phyloP scores from a whole-genome alignment of 2,888 invertebrate genomes.

The Achlya flavicornis region DNA sequence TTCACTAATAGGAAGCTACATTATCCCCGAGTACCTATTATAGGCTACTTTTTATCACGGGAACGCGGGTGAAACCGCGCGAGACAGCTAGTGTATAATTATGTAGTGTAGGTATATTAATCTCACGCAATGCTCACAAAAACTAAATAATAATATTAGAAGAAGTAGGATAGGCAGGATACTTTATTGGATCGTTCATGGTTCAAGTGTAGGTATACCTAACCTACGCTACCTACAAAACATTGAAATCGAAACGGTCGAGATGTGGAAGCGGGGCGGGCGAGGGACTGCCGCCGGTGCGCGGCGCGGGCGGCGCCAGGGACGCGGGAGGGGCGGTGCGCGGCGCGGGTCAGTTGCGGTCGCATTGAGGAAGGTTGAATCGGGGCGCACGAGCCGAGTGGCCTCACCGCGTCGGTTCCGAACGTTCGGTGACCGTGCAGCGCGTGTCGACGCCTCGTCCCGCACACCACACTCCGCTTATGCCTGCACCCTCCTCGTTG shows the following conservation, averaged over 20 bases:
- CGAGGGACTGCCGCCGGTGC: slow-evolving; percentile 16
- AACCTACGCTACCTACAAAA: background rate
- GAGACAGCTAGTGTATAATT: too few species aligned
- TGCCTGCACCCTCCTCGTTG: slow-evolving; percentile 50
- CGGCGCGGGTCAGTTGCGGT: slow-evolving; percentile 81
- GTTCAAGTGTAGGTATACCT: background rate
- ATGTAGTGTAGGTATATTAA: too few species aligned
- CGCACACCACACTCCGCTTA: slow-evolving; percentile 51
- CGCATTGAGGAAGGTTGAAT: slow-evolving; percentile 84
- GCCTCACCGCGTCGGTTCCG: slow-evolving; percentile 75
- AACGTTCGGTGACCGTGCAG: slow-evolving; percentile 80
- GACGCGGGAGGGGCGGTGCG: slow-evolving; percentile 20
- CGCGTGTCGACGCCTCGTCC: slow-evolving; percentile 81
- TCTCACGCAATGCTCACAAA: too few species aligned
- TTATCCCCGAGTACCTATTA: too few species aligned
- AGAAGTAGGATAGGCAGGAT: too few species aligned
- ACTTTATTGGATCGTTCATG: too few species aligned
- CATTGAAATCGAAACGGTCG: slow-evolving; percentile 11
- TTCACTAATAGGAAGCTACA: too few species aligned
- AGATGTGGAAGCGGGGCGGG: slow-evolving; percentile 20
- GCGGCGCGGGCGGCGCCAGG: slow-evolving; percentile 20
- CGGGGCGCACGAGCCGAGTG: slow-evolving; percentile 77
- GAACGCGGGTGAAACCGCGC: too few species aligned
- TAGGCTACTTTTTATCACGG: too few species aligned
- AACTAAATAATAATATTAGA: too few species aligned